Evolutionary conservation across 2,888 invertebrate species (phyloP), one percentile per base, ranked within the genome.

Genomic region (Onthophagus sagittarius): DNA sequence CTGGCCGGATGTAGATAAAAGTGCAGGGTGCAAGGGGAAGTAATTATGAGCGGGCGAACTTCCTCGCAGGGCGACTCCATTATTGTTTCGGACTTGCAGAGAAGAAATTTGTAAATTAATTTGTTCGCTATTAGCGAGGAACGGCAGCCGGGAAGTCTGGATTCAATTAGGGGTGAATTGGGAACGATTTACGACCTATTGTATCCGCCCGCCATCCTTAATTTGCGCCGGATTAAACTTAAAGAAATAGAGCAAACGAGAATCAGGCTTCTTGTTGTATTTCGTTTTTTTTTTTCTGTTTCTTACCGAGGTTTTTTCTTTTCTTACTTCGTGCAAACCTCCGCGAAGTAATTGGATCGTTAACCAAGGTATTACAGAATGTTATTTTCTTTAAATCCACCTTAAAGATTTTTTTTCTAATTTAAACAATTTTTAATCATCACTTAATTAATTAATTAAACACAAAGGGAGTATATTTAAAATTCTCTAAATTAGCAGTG

Each of bases 41-140:
- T 9, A 53, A 9, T 53, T 9, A 9, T 7, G 11, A 11, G 9
- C 39, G 39, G 39, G 39, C 39, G 39, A 53, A 53, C 39, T 53
- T 53, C 39, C 39, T 53, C 39, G 39, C 39, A 7, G 39, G 7
- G 7, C 39, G 39, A 23, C 31, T 67, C 32, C 67, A 67, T 67
- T 67, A 67, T 67, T 67, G 67, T 67, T 67, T 67, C 67, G 67
- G 23, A n/a, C 67, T 67, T 23, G 31, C 67, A 67, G 67, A 67
- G 39, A 67, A 67, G 67, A 67, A 67, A 67, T 67, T 53, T 67
- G 32, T 67, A 67, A 67, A 67, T 67, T 67, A 67, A 67, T 67
- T 67, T 32, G 67, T 32, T 23, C 23, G 67, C 67, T 31, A 67
- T 67, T 67, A 67, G 67, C 67, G 67, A 31, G 67, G 23, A 67